Conservation (phyloP, 2,113 vertebrate genomes). For the Marcusenius ussheri region DNA sequence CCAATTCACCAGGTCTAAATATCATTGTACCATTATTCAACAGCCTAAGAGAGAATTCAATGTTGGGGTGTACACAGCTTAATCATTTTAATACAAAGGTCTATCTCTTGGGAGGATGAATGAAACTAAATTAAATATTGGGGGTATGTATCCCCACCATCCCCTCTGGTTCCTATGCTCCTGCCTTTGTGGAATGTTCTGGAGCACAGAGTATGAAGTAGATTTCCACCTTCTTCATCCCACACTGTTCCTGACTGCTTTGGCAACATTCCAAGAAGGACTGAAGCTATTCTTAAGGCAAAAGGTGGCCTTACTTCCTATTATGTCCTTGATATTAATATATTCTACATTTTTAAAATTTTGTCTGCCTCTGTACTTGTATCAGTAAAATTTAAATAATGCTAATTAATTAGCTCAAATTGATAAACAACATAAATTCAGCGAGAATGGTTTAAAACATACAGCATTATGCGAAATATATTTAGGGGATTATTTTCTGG, state of each 20-base stretch:
- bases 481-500: neutral
- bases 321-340: neutral
- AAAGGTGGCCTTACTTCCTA: neutral
- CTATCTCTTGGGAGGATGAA: neutral
- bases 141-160: neutral
- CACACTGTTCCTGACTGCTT: neutral
- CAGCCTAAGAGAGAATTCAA: neutral
- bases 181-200: neutral
- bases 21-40: neutral
- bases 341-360: neutral
- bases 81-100: neutral
- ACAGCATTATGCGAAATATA: neutral
- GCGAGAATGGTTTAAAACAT: neutral
- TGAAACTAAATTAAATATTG: neutral
- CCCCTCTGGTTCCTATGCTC: neutral
- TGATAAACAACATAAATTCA: neutral
- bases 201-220: neutral
- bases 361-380: neutral
- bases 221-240: neutral
- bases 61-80: neutral
- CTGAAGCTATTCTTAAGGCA: neutral
- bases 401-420: neutral
- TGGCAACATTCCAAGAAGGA: neutral
- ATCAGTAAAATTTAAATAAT: neutral
- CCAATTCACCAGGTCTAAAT: neutral